Evolutionary conservation across 2,797 vertebrate genomes (phyloP).

Genomic region (Gymnoscopelus braueri): DNA sequence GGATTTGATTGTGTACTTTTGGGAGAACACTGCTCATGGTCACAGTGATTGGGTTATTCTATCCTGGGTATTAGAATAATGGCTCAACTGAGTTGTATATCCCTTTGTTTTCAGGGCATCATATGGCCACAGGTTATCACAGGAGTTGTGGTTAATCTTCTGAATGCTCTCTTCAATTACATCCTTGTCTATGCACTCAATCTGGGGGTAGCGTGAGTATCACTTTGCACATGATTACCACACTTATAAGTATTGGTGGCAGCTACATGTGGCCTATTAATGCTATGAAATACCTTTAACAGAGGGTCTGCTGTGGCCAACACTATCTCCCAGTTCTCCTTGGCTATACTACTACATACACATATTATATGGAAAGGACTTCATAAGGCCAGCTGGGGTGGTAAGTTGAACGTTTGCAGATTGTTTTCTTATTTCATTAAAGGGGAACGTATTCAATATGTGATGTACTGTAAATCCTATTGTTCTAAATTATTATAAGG

Average conservation of each 20-base stretch:
- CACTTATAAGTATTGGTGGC: neutral
- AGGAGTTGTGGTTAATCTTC: slow-evolving; percentile 83
- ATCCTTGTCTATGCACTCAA: slow-evolving; percentile 82
- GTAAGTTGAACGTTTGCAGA: slow-evolving; percentile 66
- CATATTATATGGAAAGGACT: slow-evolving; percentile 87
- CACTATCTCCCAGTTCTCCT: slow-evolving; percentile 81
- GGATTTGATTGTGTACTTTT: too few species aligned
- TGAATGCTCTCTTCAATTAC: slow-evolving; percentile 88
- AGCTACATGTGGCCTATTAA: neutral
- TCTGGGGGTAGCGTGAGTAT: slow-evolving; percentile 90
- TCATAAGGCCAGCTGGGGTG: slow-evolving; percentile 88
- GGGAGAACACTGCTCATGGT: neutral
- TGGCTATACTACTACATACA: slow-evolving; percentile 81
- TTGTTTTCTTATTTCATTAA: too few species aligned
- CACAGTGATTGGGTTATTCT: neutral
- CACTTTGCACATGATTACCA: neutral
- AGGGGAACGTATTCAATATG: too few species aligned
- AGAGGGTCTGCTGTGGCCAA: slow-evolving; percentile 92
- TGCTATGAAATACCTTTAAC: slow-evolving; percentile 10
- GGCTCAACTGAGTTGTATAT: too few species aligned
- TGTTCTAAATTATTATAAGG: too few species aligned
- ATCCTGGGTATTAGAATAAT: too few species aligned
- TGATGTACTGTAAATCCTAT: too few species aligned
- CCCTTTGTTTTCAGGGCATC: slow-evolving; percentile 81
- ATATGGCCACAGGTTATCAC: slow-evolving; percentile 89